These are phyloP conservation scores for Sicus ferrugineus DNA, from an alignment of 2,888 invertebrate genomes.

Conservation along the genomic window DNA sequence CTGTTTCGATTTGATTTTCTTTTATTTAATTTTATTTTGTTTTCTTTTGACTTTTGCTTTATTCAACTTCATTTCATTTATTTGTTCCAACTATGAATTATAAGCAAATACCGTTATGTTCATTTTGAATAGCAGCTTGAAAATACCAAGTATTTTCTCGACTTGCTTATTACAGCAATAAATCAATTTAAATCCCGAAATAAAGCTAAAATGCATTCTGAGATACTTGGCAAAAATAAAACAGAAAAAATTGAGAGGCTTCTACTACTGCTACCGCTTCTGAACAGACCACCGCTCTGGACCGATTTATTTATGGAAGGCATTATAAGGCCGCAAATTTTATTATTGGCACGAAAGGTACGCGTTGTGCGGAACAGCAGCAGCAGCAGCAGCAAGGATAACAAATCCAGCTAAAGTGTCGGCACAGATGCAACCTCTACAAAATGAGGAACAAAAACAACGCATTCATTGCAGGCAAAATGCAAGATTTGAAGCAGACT, in stretches of 20 bases:
- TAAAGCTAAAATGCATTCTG: neutral
- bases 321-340: slow-evolving; percentile 5
- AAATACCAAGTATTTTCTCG: slow-evolving; percentile 1
- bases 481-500: neutral
- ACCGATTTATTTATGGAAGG: slow-evolving; percentile 16
- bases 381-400: slow-evolving; percentile 4
- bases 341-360: slow-evolving; percentile 9
- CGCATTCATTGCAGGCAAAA: neutral
- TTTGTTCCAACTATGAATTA: neutral
- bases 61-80: neutral
- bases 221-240: neutral
- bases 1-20: neutral
- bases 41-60: neutral
- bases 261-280: neutral
- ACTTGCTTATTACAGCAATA: slow-evolving; percentile 17
- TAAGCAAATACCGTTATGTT: neutral
- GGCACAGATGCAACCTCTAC: slow-evolving; percentile 5
- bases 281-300: neutral
- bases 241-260: neutral
- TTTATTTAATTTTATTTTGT: neutral
- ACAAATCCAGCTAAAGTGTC: neutral
- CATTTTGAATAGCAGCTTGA: neutral
- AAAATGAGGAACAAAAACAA: neutral
- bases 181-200: slow-evolving; percentile 7
- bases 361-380: neutral